Conservation (phyloP, 2,797 vertebrate species). For the Ptychobarbus kaznakovi region DNA sequence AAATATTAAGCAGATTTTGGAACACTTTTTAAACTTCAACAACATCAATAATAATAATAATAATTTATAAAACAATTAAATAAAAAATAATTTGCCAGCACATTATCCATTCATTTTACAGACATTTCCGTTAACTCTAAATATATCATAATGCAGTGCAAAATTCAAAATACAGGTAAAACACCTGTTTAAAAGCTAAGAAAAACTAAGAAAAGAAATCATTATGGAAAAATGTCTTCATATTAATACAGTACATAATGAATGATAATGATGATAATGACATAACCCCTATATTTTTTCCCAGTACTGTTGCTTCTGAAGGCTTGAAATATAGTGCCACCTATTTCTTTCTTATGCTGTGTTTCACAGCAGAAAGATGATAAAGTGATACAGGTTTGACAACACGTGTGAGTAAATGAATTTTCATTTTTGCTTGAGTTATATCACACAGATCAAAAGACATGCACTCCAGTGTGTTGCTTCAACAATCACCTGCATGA, state of each 20-base stretch:
- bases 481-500: constrained; percentile 4
- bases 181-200: neutral
- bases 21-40: no score
- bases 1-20: no score
- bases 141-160: neutral
- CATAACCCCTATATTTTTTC: no score
- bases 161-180: neutral
- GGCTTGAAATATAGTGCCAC: neutral
- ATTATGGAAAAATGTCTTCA: no score
- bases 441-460: constrained; percentile 15
- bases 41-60: no score
- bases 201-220: neutral
- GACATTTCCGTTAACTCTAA: neutral
- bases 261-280: no score
- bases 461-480: neutral
- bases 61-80: no score
- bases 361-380: neutral
- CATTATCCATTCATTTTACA: neutral
- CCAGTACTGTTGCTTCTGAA: no score
- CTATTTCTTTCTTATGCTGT: neutral
- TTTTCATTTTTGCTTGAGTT: neutral
- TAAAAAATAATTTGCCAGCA: neutral
- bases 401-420: neutral
- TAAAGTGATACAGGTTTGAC: neutral
- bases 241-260: neutral